Evolutionary conservation across 1,140 invertebrate genomes (phyloP).

Genomic region (Leptestheria dahalacensis): DNA sequence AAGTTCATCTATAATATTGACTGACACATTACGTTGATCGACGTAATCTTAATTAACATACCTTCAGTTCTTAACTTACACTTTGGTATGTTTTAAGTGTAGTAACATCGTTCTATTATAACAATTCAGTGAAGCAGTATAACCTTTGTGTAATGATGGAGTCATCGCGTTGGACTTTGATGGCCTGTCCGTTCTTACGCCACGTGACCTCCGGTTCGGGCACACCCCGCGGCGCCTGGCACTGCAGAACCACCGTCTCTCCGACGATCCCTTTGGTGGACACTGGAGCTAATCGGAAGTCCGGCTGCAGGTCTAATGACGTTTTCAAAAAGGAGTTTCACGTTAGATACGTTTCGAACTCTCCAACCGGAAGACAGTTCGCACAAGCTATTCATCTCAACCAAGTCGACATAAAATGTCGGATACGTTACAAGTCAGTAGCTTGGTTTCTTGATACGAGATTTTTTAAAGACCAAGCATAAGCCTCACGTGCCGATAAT

Average conservation of each 20-base stretch:
- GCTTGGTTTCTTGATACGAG: no score
- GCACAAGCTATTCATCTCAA: not conserved
- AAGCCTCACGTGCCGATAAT: no score
- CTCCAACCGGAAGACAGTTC: not conserved
- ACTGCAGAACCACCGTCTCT: constrained; percentile 77
- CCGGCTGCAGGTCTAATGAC: constrained; percentile 71
- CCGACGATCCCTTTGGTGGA: constrained; percentile 76
- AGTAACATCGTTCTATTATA: no score
- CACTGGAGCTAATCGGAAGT: constrained; percentile 73
- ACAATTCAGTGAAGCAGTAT: no score
- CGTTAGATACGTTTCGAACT: not conserved
- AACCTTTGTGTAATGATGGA: not conserved
- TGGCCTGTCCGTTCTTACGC: constrained; percentile 62
- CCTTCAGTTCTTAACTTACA: no score
- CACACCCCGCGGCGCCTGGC: constrained; percentile 78
- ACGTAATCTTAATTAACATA: no score
- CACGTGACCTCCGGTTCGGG: constrained; percentile 83
- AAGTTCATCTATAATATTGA: no score
- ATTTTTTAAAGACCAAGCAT: no score
- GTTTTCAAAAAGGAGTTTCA: not conserved
- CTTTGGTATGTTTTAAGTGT: no score
- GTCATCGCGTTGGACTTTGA: not conserved
- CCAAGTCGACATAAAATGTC: no score
- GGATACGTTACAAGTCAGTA: no score
- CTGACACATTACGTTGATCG: no score